These are phyloP conservation scores for Pyrrhosoma nymphula DNA, from an alignment of 2,888 invertebrate genomes.

Conservation along the genomic window DNA sequence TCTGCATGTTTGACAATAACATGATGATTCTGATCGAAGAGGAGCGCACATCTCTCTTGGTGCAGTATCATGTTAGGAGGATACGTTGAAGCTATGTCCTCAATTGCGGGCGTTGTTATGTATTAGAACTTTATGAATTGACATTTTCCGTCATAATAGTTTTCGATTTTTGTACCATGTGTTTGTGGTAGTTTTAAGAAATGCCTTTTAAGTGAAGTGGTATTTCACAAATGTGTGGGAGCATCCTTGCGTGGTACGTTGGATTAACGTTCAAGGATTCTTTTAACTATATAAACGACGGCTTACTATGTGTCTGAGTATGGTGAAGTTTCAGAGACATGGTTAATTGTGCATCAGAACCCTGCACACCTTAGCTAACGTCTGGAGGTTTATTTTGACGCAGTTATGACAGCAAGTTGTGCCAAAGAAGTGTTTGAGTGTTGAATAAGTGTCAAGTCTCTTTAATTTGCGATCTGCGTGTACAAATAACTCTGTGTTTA, in stretches of 20 bases:
- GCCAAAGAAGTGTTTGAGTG: not conserved
- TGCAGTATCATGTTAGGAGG: conserved; percentile 45
- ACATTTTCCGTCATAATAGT: not conserved
- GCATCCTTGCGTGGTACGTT: conserved; percentile 22
- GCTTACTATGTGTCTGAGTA: not conserved
- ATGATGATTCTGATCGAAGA: not conserved
- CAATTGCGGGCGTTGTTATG: not conserved
- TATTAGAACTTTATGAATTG: not conserved
- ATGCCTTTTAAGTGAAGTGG: conserved; percentile 28
- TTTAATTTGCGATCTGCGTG: not conserved
- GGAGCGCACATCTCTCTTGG: conserved; percentile 23
- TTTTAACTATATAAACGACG: not conserved
- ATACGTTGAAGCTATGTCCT: not conserved
- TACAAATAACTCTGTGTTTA: not conserved
- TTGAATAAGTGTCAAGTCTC: not conserved
- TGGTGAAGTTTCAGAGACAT: conserved; percentile 22
- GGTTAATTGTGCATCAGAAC: not conserved
- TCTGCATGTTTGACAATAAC: not conserved
- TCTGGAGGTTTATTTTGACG: not conserved
- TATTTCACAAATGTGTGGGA: conserved; percentile 46
- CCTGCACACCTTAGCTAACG: not conserved
- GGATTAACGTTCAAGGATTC: not conserved
- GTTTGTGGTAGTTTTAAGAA: not conserved
- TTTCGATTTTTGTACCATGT: not conserved
- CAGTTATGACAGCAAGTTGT: conserved; percentile 52